Evolutionary conservation across 2,113 vertebrate species (phyloP), one percentile per base, ranked within the genome.

Genomic region (Myiozetetes cayanensis): DNA sequence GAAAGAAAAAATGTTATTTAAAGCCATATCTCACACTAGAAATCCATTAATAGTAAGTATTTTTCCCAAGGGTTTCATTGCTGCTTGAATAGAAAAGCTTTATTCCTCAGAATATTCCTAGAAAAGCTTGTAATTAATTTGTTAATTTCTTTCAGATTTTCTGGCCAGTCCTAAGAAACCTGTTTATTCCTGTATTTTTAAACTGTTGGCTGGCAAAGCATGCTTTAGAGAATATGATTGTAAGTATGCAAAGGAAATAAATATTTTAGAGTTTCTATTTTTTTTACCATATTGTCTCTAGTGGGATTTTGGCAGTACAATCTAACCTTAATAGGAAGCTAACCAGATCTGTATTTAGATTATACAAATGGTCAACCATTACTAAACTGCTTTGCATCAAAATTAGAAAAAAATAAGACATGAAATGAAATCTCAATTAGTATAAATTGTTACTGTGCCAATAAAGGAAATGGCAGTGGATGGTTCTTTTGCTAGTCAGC

Each of bases 131-230:
- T 87, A 75, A 94, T 33, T 13, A 85, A 61, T 76, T 77, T 86
- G 46, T 95, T 86, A 71, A 83, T 85, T 92, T 96, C 91, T 96
- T 75, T 97, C 97, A 99, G 98, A 99, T 98, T 96, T 98, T 99
- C 96, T 98, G 98, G 97, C 97, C 96, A 90, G 95, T 97, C 21
- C 94, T 99, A 95, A 98, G 98, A 95, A 98, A 98, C 96, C 94
- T 99, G 28, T 99, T 98, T 97, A 98, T 98, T 90, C 98, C 98
- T 58, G 98, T 98, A 39, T 99, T 99, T 97, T 98, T 99, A 91
- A 99, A 99, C 85, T 99, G 98, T 88, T 99, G 98, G 98, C 96
- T 99, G 93, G 98, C 98, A 85, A 99, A 98, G 90, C 98, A 98
- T 95, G 97, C 98, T 90, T 97, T 99, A 97, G 98, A 99, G 94